These are phyloP conservation scores for Rhineura floridana DNA, from an alignment of 2,113 vertebrate genomes.

Conservation along the genomic window DNA sequence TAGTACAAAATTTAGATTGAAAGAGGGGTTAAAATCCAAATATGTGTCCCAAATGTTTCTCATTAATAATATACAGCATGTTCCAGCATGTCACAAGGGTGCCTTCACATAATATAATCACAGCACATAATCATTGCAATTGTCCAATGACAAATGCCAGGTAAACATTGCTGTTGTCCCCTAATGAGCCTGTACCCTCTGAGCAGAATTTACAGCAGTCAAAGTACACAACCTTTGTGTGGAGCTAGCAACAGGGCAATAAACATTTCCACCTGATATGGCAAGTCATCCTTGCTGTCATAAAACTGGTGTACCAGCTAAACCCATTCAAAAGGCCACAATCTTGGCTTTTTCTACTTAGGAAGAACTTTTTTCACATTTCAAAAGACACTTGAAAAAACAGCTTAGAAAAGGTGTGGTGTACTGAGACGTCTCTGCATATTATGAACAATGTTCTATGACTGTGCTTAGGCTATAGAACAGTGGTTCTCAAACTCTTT, in stretches of 20 bases:
- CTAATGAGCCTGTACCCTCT: background rate
- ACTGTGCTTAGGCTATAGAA: too few species aligned
- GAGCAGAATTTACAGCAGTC: background rate
- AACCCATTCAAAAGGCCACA: background rate
- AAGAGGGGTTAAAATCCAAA: constrained; percentile 1
- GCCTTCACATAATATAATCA: background rate
- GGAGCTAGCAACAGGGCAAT: background rate
- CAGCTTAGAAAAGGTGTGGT: background rate
- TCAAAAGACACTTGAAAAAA: background rate
- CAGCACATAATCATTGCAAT: background rate
- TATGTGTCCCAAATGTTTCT: background rate
- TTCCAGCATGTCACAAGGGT: background rate
- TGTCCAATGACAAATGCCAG: background rate
- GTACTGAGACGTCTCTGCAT: background rate
- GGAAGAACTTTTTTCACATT: background rate
- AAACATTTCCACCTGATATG: background rate
- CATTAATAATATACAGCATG: background rate
- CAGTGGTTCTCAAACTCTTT: too few species aligned
- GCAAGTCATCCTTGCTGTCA: background rate
- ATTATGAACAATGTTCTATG: background rate
- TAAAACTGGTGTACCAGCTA: background rate
- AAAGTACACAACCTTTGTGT: background rate
- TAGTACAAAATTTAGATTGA: background rate
- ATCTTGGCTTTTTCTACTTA: background rate
- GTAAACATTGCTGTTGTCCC: background rate